A percentile compares a stretch with the other conserved stretches of the same genome.
Evolutionary conservation across 2,797 vertebrate genomes (phyloP).

Genomic region (Alosa sapidissima): DNA sequence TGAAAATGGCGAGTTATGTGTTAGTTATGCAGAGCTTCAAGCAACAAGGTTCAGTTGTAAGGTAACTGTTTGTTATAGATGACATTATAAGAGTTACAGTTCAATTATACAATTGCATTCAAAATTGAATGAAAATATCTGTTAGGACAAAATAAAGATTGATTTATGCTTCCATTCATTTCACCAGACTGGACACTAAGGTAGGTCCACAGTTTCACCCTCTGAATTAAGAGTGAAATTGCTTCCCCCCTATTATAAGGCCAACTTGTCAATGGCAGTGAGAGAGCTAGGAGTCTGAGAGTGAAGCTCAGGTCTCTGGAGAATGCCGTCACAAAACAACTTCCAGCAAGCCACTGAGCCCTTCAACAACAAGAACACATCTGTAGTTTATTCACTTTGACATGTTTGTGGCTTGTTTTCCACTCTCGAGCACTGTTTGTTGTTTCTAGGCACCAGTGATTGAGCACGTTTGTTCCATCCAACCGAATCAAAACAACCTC

Average conservation of each 20-base stretch:
- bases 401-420: neutral
- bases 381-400: neutral
- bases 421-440: neutral
- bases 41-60: neutral
- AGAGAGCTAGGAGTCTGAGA: neutral
- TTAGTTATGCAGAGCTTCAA: neutral
- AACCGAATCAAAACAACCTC: conserved; percentile 22
- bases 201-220: neutral
- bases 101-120: neutral
- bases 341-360: neutral
- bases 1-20: neutral
- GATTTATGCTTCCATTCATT: neutral
- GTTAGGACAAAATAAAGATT: neutral
- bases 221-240: neutral
- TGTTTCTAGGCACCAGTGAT: neutral
- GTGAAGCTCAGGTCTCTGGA: neutral
- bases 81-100: neutral
- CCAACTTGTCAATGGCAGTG: neutral
- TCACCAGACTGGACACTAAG: neutral
- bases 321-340: neutral
- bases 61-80: neutral
- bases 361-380: neutral
- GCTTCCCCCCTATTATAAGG: neutral
- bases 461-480: neutral
- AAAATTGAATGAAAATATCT: neutral